These are phyloP conservation scores for Onychomys arenicola DNA, from an alignment of 2,797 vertebrate genomes.

Conservation along the genomic window DNA sequence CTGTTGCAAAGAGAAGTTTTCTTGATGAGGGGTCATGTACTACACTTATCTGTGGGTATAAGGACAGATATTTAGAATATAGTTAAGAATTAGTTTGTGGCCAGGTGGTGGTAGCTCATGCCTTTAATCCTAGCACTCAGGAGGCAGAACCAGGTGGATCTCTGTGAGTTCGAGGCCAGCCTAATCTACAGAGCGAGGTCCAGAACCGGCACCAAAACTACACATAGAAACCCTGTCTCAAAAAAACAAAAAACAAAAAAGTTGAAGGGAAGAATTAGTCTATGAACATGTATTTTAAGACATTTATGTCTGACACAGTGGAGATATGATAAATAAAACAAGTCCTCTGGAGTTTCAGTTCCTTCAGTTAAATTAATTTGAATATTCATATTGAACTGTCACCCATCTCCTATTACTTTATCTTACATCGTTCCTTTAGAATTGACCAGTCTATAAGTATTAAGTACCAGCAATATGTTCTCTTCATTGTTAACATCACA, in stretches of 20 bases:
- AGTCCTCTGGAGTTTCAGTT: neutral
- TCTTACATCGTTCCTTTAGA: neutral
- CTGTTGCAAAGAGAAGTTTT: neutral
- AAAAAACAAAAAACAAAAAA: too few species aligned
- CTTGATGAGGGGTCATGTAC: too few species aligned
- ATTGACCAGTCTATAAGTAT: neutral
- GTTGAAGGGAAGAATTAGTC: neutral
- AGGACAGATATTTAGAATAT: neutral
- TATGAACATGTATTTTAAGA: neutral
- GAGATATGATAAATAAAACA: neutral
- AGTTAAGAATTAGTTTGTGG: neutral
- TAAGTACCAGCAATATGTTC: neutral
- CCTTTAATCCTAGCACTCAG: too few species aligned
- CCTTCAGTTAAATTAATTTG: neutral
- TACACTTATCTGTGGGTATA: neutral
- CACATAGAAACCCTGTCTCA: too few species aligned
- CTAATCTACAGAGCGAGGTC: too few species aligned
- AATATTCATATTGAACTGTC: neutral
- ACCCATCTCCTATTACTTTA: neutral
- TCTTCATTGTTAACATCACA: neutral
- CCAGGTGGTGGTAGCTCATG: too few species aligned
- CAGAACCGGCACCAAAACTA: too few species aligned
- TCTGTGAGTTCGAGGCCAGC: too few species aligned
- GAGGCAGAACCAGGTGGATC: too few species aligned
- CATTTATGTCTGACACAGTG: slow-evolving; percentile 1